Base-by-base conservation (phyloP, 2,797 vertebrate species). In the Cyprinella venusta region DNA sequence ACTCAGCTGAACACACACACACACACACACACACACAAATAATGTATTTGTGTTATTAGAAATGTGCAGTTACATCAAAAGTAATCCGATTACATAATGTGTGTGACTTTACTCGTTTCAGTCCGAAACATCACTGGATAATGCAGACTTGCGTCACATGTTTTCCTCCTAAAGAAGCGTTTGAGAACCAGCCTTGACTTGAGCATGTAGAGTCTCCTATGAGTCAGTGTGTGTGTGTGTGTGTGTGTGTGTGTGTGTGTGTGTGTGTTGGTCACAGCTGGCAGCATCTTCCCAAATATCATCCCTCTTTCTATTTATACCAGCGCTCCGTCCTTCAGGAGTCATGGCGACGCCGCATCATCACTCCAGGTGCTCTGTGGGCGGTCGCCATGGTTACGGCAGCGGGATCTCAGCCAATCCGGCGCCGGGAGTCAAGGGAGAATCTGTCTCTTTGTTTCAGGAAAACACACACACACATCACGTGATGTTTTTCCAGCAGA, bases 321-420 rank as follows among this genome's bases (percentile, higher is more conserved):
- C 52, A 8, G 50, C 68, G 63, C 76, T 18, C 69, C 15, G 71
- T 82, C 89, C 87, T 88, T 88, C 85, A 79, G 83, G 82, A 89
- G 84, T 88, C 86, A 82, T 80, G 84, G 80, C 74, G 79, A 86
- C 67, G 82, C 26, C 81, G 79, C 76, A 68, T 81, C 86, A 82
- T 78, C 86, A 76, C 84, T 84, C 84, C 89, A 90, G 89, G 89
- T 90, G 88, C 89, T 86, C 75, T 24, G 81, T 83, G 76, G 80
- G 84, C 61, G 26, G 86, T 88, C 42, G 63, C 75, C 87, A 89
- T 89, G 87, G 88, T 87, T 82, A 89, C 88, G 38, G 71, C 30
- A 68, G 26, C 18, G 19, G 54, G 77, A 79, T 88, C 75, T 76
- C 86, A 33, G 84, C 88, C 88, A 88, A 88, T 86, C 82, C 80